These are phyloP conservation scores for Neogale vison DNA, from an alignment of 2,113 vertebrate species.

Conservation along the genomic window DNA sequence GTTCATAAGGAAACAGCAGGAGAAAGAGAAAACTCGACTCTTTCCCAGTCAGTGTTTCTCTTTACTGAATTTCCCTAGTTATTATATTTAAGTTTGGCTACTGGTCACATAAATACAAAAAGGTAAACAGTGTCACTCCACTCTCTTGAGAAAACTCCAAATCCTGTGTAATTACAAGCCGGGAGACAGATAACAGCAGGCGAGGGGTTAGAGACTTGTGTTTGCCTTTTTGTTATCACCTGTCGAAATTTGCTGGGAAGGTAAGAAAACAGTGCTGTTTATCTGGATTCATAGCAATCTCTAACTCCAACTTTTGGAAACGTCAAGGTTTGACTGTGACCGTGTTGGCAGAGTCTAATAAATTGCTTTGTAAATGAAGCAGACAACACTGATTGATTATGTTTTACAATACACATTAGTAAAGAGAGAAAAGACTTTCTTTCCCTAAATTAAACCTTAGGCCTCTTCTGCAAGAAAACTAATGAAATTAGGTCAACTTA, in stretches of 20 bases:
- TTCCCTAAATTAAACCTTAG: constrained; percentile 3
- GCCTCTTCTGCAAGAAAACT: constrained; percentile 44
- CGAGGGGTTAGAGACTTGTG: constrained; percentile 43
- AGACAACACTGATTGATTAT: constrained; percentile 64
- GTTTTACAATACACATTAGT: constrained; percentile 49
- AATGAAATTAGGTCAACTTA: not conserved
- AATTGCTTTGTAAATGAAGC: constrained; percentile 78
- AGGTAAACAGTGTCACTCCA: constrained; percentile 63
- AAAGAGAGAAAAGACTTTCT: constrained; percentile 36
- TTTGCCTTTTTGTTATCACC: constrained; percentile 75
- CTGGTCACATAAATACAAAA: constrained; percentile 58
- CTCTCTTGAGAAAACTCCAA: constrained; percentile 71
- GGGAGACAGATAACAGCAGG: constrained; percentile 65
- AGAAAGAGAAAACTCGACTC: not conserved
- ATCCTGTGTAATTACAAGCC: constrained; percentile 63
- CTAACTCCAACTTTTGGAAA: constrained; percentile 64
- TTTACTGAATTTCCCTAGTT: constrained; percentile 13
- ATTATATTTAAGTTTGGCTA: constrained; percentile 46
- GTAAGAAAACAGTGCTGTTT: constrained; percentile 73
- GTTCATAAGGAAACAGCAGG: not conserved
- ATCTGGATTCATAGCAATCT: constrained; percentile 73
- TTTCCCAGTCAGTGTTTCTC: not conserved
- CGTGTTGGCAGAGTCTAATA: constrained; percentile 69
- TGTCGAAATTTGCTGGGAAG: constrained; percentile 74
- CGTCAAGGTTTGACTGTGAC: constrained; percentile 64